Evolutionary conservation across 2,797 vertebrate genomes (phyloP).

Genomic region (Mormyrus hasselquistii): DNA sequence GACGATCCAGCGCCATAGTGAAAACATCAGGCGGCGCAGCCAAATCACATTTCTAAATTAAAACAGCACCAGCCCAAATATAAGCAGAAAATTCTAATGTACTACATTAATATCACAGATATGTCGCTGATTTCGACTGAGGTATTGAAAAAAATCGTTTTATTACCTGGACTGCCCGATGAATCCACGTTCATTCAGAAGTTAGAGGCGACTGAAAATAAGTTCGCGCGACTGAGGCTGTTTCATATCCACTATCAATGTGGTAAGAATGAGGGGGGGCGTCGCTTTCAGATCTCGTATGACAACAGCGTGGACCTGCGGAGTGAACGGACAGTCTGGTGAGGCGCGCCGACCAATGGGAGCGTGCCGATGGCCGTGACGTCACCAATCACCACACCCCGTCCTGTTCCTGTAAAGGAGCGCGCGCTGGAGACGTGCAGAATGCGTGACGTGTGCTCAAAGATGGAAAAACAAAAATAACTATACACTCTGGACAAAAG

Average conservation of each 20-base stretch:
- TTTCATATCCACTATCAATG: slow-evolving; percentile 46
- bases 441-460: not conserved
- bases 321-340: slow-evolving; percentile 82
- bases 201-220: not conserved
- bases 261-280: not conserved
- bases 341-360: slow-evolving; percentile 78
- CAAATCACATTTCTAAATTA: not conserved
- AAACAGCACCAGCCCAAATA: not conserved
- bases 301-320: slow-evolving; percentile 52
- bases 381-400: slow-evolving; percentile 69
- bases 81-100: not conserved
- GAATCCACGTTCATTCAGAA: slow-evolving; percentile 38
- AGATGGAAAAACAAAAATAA: not conserved
- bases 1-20: not conserved
- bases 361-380: slow-evolving; percentile 80
- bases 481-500: not conserved
- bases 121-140: not conserved
- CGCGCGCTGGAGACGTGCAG: not conserved
- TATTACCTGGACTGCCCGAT: slow-evolving; percentile 44
- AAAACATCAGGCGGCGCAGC: not conserved
- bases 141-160: not conserved
- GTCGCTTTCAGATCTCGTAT: slow-evolving; percentile 36
- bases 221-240: slow-evolving; percentile 8
- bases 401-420: slow-evolving; percentile 32
- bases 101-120: not conserved